phyloP scores from a whole-genome alignment of 2,888 invertebrate genomes.

The Mesorhabditis belari region DNA sequence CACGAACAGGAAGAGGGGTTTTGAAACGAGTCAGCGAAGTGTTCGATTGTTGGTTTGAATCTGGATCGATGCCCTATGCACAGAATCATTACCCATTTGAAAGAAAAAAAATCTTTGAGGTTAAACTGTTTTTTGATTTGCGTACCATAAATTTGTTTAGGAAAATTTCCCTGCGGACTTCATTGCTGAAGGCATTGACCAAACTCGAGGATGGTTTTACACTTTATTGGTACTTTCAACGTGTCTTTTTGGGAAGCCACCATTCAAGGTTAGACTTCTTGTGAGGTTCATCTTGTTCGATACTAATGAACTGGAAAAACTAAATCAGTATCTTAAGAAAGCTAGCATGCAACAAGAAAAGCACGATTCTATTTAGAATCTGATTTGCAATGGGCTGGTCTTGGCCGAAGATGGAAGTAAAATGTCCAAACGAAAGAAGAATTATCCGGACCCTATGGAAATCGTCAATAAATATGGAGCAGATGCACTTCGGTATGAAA shows the following conservation, averaged over 20 bases:
- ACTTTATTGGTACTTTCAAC: constrained; percentile 94
- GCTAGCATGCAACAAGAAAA: neutral
- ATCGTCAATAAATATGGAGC: constrained; percentile 83
- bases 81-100: constrained; percentile 94
- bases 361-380: constrained; percentile 61
- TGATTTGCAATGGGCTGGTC: constrained; percentile 90
- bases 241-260: constrained; percentile 86
- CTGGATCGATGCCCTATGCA: constrained; percentile 97
- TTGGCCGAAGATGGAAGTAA: constrained; percentile 91
- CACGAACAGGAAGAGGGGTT: constrained; percentile 74
- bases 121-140: constrained; percentile 57
- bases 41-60: constrained; percentile 99
- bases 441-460: constrained; percentile 92
- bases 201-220: constrained; percentile 67
- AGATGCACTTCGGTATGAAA: constrained; percentile 73
- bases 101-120: constrained; percentile 50
- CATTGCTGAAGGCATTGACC: constrained; percentile 79
- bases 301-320: too few relatives aligned
- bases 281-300: too few relatives aligned
- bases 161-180: constrained; percentile 94
- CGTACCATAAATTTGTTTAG: constrained; percentile 66
- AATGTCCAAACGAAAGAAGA: constrained; percentile 98
- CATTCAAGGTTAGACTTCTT: constrained; percentile 67
- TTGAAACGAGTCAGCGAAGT: constrained; percentile 78
- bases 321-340: too few relatives aligned